A percentile compares a stretch with the other conserved stretches of the same genome.
phyloP scores from a whole-genome alignment of 2,888 invertebrate genomes.

The Stenolophus ochropezus region DNA sequence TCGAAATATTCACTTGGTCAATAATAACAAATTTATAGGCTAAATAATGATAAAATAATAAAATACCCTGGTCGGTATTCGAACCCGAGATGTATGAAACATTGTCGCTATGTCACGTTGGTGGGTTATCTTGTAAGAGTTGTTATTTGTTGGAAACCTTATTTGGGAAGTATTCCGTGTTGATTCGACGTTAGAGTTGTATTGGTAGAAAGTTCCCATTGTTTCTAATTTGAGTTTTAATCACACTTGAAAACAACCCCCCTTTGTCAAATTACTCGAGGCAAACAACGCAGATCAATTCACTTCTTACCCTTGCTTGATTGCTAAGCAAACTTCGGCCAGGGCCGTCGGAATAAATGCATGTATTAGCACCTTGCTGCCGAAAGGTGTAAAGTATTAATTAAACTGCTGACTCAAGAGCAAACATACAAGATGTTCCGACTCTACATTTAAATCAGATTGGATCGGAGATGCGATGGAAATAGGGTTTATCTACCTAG shows the following conservation, averaged over 20 bases:
- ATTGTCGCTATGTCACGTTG: no score
- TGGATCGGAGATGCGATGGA: not conserved
- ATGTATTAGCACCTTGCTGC: constrained; percentile 15
- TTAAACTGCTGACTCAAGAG: constrained; percentile 1
- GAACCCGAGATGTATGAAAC: no score
- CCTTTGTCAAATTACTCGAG: not conserved
- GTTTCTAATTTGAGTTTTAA: constrained; percentile 15
- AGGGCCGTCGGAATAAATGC: constrained; percentile 27
- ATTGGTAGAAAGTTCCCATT: not conserved
- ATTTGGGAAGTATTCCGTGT: no score
- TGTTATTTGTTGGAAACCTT: no score
- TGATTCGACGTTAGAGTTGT: no score
- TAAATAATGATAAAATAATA: no score
- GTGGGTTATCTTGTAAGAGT: no score
- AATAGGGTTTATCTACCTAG: no score
- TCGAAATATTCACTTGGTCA: no score
- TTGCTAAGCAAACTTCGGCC: constrained; percentile 28
- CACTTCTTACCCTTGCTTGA: not conserved
- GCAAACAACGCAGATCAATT: not conserved
- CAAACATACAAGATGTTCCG: constrained; percentile 19
- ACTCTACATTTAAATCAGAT: constrained; percentile 13
- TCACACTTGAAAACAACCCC: constrained; percentile 12
- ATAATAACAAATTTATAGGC: no score
- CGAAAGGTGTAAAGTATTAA: constrained; percentile 40
- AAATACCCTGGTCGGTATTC: no score